Conservation (phyloP, 2,113 vertebrate genomes). For the Aepyceros melampus region DNA sequence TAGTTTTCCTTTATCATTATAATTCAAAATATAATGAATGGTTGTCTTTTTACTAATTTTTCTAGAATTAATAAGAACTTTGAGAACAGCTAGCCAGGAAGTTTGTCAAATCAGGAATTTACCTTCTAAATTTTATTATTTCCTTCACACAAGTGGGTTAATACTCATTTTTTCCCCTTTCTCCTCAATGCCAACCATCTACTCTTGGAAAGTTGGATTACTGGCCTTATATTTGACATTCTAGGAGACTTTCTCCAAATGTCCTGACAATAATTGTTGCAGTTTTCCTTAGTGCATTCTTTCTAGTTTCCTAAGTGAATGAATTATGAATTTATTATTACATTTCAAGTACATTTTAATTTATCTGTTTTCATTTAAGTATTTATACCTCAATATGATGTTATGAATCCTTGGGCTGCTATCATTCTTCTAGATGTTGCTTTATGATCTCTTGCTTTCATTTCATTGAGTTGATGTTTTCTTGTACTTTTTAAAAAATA, state of each 20-base stretch:
- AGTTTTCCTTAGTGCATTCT: neutral
- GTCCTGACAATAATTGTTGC: neutral
- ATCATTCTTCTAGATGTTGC: neutral
- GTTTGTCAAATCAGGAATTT: neutral
- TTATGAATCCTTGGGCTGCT: neutral
- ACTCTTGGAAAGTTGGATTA: neutral
- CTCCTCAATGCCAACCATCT: neutral
- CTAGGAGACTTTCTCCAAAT: neutral
- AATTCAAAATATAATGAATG: neutral
- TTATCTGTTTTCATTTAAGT: neutral
- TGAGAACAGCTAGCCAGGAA: neutral
- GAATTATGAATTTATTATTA: neutral
- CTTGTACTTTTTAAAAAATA: neutral
- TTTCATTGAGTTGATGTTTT: neutral
- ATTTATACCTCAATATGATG: neutral
- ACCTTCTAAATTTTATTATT: neutral
- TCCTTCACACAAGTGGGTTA: neutral
- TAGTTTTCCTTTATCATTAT: neutral
- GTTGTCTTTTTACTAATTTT: neutral
- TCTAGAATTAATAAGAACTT: neutral
- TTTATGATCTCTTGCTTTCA: neutral
- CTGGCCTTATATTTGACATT: neutral
- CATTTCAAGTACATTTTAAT: neutral
- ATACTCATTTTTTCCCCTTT: neutral
- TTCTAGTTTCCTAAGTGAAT: neutral